These are phyloP conservation scores for Halichoerus grypus DNA, from an alignment of 2,113 vertebrate genomes.

Conservation along the genomic window DNA sequence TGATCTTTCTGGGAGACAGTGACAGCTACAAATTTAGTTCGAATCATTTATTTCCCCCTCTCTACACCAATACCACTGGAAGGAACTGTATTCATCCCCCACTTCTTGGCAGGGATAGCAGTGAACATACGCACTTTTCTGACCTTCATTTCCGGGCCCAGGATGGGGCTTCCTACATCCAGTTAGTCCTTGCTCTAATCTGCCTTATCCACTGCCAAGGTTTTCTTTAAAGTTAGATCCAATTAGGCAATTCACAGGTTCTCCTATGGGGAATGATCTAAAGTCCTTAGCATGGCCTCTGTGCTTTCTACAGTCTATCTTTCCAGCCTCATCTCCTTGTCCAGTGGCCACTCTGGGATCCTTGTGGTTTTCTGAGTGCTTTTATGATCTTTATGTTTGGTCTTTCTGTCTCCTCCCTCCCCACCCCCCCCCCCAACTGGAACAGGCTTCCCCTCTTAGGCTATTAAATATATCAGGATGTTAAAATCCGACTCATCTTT, in stretches of 20 bases:
- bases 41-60: background rate
- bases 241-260: background rate
- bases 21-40: background rate
- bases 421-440: background rate
- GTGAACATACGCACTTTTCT: background rate
- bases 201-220: background rate
- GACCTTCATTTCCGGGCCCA: background rate
- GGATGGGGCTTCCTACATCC: background rate
- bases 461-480: background rate
- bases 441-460: background rate
- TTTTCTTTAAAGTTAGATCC: background rate
- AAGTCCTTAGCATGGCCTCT: background rate
- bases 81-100: background rate
- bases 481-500: background rate
- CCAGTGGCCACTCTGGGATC: background rate
- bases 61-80: background rate
- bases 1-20: constrained; percentile 7
- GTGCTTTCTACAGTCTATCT: background rate
- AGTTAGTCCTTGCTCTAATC: background rate
- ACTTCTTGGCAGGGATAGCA: background rate
- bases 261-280: background rate
- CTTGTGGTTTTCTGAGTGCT: background rate
- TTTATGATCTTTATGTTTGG: background rate
- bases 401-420: background rate
- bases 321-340: background rate